Evolutionary conservation across 2,797 vertebrate genomes (phyloP), one percentile per base, ranked within the genome.

Genomic region (Pteropus rufus): DNA sequence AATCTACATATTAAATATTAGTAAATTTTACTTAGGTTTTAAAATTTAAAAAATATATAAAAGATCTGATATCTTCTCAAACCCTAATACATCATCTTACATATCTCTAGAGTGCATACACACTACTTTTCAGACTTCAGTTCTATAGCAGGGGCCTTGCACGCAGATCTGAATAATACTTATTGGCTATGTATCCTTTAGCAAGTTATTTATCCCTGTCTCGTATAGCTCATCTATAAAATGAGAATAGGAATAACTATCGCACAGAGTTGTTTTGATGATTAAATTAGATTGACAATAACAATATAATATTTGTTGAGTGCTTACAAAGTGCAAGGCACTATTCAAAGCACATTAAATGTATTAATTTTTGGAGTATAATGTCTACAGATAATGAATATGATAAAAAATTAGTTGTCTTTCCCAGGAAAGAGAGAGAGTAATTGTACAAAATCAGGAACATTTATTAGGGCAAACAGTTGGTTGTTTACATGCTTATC

Each of bases 321-420:
- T 58, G 64, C 26, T 62, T 79, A 75, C 18, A 72, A 91, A 97
- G 56, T 67, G 0, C 11, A 93, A 91, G 23, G 4, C 36, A 91
- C 21, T 62, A 49, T 79, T 77, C 31, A 92, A 92, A 90, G 21
- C 41, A 88, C 10, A 84, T 0, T 72, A 31, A 70, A 70, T 81
- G 58, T 58, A 84, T 79, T 89, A 90, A 87, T 70, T 94, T 41
- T 82, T 93, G 49, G 49, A 94, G 18, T 52, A 46, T 11, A 58
- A 76, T 65, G 18, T 69, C 44, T 72, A 91, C 7, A 88, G 6
- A 81, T 70, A 89, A 83, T 79, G 2, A 65, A 26, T 10, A 58
- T 6, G n/a, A 46, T 79, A 97, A 94, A 94, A 92, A 93, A 84
- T n/a, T 70, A 84, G 21, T 80, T 80, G 73, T 41, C 16, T 73